Percentiles rank a stretch among this genome's conserved stretches.
phyloP scores from a whole-genome alignment of 2,888 invertebrate genomes.

The Diplolepis rosae region DNA sequence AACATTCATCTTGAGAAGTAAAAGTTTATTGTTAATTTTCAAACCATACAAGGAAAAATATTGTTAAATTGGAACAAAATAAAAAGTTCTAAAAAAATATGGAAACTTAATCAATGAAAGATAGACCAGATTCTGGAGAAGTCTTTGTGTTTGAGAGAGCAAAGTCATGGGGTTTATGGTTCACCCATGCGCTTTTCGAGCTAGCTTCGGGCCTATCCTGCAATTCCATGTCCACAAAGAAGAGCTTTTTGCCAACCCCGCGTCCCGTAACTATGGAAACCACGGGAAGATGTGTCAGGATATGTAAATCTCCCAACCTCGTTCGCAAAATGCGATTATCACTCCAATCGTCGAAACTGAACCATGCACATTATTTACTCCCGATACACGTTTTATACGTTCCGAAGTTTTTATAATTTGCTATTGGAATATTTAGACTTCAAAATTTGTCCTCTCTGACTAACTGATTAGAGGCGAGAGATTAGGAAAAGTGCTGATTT shows the following conservation, averaged over 20 bases:
- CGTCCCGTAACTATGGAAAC: slow-evolving; percentile 35
- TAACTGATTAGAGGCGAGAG: neutral
- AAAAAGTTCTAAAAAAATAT: neutral
- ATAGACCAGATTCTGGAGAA: neutral
- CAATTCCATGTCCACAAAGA: slow-evolving; percentile 24
- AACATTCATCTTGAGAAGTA: no score
- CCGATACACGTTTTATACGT: neutral
- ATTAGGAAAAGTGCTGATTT: neutral
- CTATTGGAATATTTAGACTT: neutral
- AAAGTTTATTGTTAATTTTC: no score
- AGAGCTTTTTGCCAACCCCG: neutral
- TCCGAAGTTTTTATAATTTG: neutral
- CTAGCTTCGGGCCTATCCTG: neutral
- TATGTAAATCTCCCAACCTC: slow-evolving; percentile 47
- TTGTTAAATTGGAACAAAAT: no score
- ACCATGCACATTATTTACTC: neutral
- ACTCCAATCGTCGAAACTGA: neutral
- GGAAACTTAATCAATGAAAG: slow-evolving; percentile 13
- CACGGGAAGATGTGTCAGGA: slow-evolving; percentile 48
- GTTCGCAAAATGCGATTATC: slow-evolving; percentile 41
- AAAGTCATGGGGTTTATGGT: slow-evolving; percentile 21
- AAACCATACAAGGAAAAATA: no score
- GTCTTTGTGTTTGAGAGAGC: neutral
- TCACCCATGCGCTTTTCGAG: slow-evolving; percentile 22
- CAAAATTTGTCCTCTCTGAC: neutral